Percentiles rank a stretch among this genome's conserved stretches.
These are phyloP conservation scores for Drosophila micromelanica DNA, from an alignment of 1,140 invertebrate species.

Conservation along the genomic window DNA sequence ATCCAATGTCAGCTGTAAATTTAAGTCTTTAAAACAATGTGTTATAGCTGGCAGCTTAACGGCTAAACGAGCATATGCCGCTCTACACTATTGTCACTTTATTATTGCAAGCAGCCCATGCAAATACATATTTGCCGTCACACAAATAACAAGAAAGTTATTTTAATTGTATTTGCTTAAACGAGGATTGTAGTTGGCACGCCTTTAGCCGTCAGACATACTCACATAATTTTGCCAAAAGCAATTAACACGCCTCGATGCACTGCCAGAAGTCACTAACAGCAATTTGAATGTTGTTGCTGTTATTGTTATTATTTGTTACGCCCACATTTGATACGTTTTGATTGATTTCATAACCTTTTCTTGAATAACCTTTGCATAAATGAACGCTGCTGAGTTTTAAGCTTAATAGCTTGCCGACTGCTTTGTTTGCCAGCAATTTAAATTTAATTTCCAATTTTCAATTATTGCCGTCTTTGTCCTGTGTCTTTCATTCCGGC, in stretches of 20 bases:
- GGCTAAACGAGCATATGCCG: neutral
- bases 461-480: constrained; percentile 69
- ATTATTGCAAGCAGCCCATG: neutral
- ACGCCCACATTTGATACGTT: constrained; percentile 41
- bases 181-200: neutral
- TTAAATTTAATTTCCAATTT: constrained; percentile 69
- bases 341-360: constrained; percentile 68
- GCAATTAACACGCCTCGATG: constrained; percentile 66
- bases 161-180: constrained; percentile 15
- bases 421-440: constrained; percentile 38
- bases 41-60: too few species aligned
- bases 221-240: constrained; percentile 35
- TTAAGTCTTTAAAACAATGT: neutral
- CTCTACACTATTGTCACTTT: constrained; percentile 6
- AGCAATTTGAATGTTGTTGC: constrained; percentile 3
- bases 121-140: neutral
- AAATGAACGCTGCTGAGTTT: constrained; percentile 29
- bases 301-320: constrained; percentile 14
- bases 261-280: constrained; percentile 35
- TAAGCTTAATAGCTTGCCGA: constrained; percentile 12
- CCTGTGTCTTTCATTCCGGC: constrained; percentile 20
- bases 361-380: constrained; percentile 64
- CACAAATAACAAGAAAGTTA: neutral
- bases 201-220: constrained; percentile 7
- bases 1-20: neutral